Conservation (phyloP, 2,888 invertebrate genomes). For the Coenonympha glycerion region DNA sequence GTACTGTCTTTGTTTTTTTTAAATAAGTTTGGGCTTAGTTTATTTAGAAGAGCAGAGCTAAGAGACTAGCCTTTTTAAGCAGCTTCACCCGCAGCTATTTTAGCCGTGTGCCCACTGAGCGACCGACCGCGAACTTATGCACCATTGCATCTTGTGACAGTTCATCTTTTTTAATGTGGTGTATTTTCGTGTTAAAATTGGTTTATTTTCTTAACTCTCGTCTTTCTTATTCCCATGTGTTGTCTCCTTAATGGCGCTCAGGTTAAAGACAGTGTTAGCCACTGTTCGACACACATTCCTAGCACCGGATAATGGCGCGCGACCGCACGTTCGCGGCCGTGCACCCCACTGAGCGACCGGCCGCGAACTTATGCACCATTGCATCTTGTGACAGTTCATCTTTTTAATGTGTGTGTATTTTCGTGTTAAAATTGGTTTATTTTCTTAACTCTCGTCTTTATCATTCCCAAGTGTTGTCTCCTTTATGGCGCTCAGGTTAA, state of each 20-base stretch:
- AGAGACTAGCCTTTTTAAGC: too few species aligned
- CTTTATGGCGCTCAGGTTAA: slow-evolving; percentile 19
- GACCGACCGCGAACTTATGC: slow-evolving; percentile 50
- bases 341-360: too few species aligned
- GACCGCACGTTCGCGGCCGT: slow-evolving; percentile 54
- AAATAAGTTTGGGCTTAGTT: too few species aligned
- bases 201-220: too few species aligned
- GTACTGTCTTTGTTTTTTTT: background rate
- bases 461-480: too few species aligned
- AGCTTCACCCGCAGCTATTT: too few species aligned
- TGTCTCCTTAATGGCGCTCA: slow-evolving; percentile 14
- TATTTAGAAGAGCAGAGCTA: too few species aligned
- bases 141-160: slow-evolving; percentile 31
- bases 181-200: too few species aligned
- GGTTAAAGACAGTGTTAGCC: slow-evolving; percentile 44
- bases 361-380: slow-evolving; percentile 49
- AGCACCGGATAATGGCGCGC: slow-evolving; percentile 63
- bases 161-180: slow-evolving; percentile 26
- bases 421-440: too few species aligned
- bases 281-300: slow-evolving; percentile 68
- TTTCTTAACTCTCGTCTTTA: too few species aligned
- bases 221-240: background rate
- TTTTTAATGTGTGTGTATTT: slow-evolving; percentile 25
- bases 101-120: too few species aligned
- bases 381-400: slow-evolving; percentile 31